Percentiles rank a stretch among this genome's conserved stretches.
phyloP scores from a whole-genome alignment of 1,140 invertebrate genomes.

The Brachionus rubens region DNA sequence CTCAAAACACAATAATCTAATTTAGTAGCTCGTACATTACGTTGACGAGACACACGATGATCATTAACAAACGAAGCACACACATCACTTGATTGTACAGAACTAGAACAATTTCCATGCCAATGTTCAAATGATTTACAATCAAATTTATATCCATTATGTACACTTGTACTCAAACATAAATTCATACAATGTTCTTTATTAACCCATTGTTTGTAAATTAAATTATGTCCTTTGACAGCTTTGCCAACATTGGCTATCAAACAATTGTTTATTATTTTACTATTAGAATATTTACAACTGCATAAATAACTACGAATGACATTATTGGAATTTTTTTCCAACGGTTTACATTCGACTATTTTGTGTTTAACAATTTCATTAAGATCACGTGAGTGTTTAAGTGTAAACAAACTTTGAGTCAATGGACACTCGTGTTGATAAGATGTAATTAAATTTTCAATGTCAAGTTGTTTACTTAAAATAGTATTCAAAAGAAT shows the following conservation, averaged over 20 bases:
- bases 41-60: neutral
- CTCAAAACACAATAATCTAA: slow-evolving; percentile 31
- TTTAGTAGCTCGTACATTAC: neutral
- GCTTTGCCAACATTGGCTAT: slow-evolving; percentile 2
- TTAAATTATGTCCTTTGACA: slow-evolving; percentile 18
- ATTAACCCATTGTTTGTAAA: slow-evolving; percentile 33
- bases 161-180: slow-evolving; percentile 25
- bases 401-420: too few species aligned
- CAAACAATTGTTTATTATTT: neutral
- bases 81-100: neutral
- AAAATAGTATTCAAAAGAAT: too few species aligned
- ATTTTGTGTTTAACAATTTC: too few species aligned
- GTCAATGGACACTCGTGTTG: too few species aligned
- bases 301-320: neutral
- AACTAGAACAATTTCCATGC: neutral
- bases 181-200: slow-evolving; percentile 36
- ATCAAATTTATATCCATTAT: slow-evolving; percentile 34
- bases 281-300: neutral
- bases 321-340: neutral
- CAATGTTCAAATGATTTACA: slow-evolving; percentile 44
- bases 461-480: too few species aligned
- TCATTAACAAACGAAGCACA: neutral
- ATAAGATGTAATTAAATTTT: too few species aligned
- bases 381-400: too few species aligned
- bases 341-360: too few species aligned